Conservation (phyloP, 2,113 vertebrate species). For the Scolopax mira region DNA sequence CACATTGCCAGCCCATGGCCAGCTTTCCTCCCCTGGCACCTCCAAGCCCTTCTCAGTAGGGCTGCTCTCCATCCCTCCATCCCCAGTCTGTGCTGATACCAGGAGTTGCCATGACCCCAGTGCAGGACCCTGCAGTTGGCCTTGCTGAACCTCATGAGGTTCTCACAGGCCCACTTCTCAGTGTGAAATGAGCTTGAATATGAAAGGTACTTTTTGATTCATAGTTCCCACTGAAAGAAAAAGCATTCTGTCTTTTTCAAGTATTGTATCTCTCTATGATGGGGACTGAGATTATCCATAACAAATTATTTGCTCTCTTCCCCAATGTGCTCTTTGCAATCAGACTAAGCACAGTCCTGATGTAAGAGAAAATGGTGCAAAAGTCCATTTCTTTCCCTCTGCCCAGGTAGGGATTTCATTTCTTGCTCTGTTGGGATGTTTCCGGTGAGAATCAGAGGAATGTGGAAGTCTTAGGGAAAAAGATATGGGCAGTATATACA, state of each 20-base stretch:
- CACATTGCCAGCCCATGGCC: too few species aligned
- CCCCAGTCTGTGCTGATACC: not conserved
- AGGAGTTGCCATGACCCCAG: not conserved
- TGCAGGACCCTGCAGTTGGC: not conserved
- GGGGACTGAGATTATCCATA: not conserved
- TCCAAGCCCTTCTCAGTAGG: not conserved
- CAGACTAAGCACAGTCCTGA: not conserved
- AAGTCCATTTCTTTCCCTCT: not conserved
- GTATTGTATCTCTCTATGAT: not conserved
- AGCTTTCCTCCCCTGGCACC: not conserved
- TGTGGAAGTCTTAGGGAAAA: not conserved
- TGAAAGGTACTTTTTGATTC: not conserved
- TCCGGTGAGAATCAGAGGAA: not conserved
- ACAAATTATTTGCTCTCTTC: not conserved
- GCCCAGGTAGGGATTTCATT: not conserved
- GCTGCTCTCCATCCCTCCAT: not conserved
- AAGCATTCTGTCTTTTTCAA: not conserved
- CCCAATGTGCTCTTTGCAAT: not conserved
- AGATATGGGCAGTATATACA: not conserved
- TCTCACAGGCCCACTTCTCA: not conserved
- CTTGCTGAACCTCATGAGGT: not conserved
- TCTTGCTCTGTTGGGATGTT: not conserved
- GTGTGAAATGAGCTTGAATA: not conserved
- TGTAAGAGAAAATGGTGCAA: not conserved
- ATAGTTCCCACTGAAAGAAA: not conserved